Base-by-base conservation (phyloP, 2,888 invertebrate species). In the Colletes collaris region DNA sequence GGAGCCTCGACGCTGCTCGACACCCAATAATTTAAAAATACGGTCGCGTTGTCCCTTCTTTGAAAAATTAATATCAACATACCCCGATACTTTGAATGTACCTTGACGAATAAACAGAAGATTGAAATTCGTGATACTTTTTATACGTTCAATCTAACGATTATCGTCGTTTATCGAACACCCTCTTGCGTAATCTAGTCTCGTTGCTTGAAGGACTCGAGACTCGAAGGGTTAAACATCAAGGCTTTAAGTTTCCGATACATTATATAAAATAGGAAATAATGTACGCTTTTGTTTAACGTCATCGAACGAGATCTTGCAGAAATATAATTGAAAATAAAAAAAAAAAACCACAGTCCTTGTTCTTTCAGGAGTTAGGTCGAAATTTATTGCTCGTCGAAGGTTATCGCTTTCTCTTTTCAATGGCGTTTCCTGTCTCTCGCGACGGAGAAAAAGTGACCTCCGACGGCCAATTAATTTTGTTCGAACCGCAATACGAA, bases 271-370 rank as follows among this genome's bases (percentile, higher is more conserved):
- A 78, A 78, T 78, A 78, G 70, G 27, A 78, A 78, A 59, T 78
- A 70, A 70, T 78, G 78, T 78, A 78, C 78, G 78, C 78, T 78
- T 78, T 78, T 78, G 78, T 78, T 78, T 78, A 78, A 78, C 78
- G 78, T 78, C 69, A 78, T 78, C 64, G 40, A 78, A 78, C 70
- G 64, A 78, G 78, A 78, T 78, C 78, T 78, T 78, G 78, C 78
- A 78, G 79, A 78, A 78, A 78, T 78, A 78, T 78, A 78, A 78
- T 78, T 69, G 59, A 78, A 78, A 78, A 78, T 78, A 69, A 78
- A 78, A 46, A n/a, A 59, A 59, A 78, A 46, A n/a, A 59, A 59
- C 13, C 46, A 46, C 37, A 16, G 27, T 19, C 16, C 55, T 65
- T 27, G 49, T 69, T 59, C 40, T 49, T 77, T 69, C 53, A 62